Percentiles rank a stretch among this genome's conserved stretches.
These are phyloP conservation scores for Matsumurasca onukii DNA, from an alignment of 1,140 invertebrate species.

Conservation along the genomic window DNA sequence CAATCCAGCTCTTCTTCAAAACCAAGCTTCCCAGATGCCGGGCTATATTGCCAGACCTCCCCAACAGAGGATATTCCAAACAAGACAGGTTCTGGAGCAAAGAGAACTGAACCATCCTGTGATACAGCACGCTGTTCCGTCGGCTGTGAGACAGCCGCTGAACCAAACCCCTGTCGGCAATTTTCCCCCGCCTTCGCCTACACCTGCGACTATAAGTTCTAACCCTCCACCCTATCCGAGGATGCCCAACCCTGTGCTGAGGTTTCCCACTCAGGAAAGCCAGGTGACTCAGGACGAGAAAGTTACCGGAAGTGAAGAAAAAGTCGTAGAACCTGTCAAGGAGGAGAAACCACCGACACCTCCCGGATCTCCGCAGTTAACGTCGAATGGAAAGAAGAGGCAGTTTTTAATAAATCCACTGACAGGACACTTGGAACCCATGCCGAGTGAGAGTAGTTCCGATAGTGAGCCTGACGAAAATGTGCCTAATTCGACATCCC, in stretches of 20 bases:
- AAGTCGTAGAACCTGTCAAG: constrained; percentile 10
- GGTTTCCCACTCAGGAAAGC: constrained; percentile 21
- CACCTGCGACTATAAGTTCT: constrained; percentile 34
- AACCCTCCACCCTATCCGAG: constrained; percentile 35
- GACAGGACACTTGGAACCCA: constrained; percentile 81
- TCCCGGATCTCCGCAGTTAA: constrained; percentile 30
- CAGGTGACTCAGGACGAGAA: constrained; percentile 31
- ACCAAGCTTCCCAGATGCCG: not conserved
- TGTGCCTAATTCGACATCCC: constrained; percentile 34
- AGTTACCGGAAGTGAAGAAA: constrained; percentile 31
- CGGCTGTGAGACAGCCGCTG: constrained; percentile 47
- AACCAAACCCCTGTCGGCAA: constrained; percentile 49
- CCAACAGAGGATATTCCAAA: constrained; percentile 23
- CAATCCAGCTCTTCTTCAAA: constrained; percentile 19
- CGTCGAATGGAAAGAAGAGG: constrained; percentile 54
- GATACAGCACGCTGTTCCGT: constrained; percentile 22
- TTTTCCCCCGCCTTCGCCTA: constrained; percentile 48
- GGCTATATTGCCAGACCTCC: not conserved
- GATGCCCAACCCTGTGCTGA: constrained; percentile 20
- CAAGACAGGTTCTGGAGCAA: constrained; percentile 20
- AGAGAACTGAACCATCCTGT: constrained; percentile 11
- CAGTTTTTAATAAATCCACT: constrained; percentile 86
- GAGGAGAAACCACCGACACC: constrained; percentile 19
- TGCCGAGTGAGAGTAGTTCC: constrained; percentile 64
- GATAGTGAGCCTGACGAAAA: constrained; percentile 47